phyloP scores from a whole-genome alignment of 2,888 invertebrate species.

The Nomada fabriciana region DNA sequence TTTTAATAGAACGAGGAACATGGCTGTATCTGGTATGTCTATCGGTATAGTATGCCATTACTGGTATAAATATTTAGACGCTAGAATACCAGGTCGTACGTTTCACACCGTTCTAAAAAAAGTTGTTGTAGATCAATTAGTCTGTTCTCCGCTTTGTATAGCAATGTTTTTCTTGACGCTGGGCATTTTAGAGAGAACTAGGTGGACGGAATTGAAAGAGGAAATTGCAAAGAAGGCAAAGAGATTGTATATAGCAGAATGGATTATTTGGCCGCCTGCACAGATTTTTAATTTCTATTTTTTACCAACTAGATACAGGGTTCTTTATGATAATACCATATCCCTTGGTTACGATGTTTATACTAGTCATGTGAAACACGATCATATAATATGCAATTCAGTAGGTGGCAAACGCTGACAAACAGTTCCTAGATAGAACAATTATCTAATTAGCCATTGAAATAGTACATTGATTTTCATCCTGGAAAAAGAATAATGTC shows the following conservation, averaged over 20 bases:
- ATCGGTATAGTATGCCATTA: slow-evolving; percentile 93
- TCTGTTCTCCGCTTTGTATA: slow-evolving; percentile 93
- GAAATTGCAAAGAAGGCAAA: slow-evolving; percentile 91
- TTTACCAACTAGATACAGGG: slow-evolving; percentile 92
- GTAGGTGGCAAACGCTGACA: background rate
- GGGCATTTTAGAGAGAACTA: slow-evolving; percentile 89
- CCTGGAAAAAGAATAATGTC: background rate
- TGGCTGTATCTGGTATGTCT: slow-evolving; percentile 91
- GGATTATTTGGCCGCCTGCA: slow-evolving; percentile 96
- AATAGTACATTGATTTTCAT: background rate
- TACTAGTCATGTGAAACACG: slow-evolving; percentile 92
- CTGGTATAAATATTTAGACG: slow-evolving; percentile 93
- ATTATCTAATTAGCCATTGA: slow-evolving; percentile 7
- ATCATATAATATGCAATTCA: slow-evolving; percentile 61
- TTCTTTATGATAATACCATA: slow-evolving; percentile 94
- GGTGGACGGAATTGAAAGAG: slow-evolving; percentile 87
- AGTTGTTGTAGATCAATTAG: slow-evolving; percentile 92
- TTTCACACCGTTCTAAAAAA: slow-evolving; percentile 90
- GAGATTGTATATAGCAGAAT: slow-evolving; percentile 93
- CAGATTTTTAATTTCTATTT: slow-evolving; percentile 97
- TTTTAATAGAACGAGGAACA: slow-evolving; percentile 88
- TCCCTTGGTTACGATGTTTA: slow-evolving; percentile 95
- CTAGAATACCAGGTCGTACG: slow-evolving; percentile 89
- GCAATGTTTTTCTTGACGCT: slow-evolving; percentile 91
- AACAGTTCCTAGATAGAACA: background rate